phyloP scores from a whole-genome alignment of 2,888 invertebrate genomes.

The Leptopilina myrica region DNA sequence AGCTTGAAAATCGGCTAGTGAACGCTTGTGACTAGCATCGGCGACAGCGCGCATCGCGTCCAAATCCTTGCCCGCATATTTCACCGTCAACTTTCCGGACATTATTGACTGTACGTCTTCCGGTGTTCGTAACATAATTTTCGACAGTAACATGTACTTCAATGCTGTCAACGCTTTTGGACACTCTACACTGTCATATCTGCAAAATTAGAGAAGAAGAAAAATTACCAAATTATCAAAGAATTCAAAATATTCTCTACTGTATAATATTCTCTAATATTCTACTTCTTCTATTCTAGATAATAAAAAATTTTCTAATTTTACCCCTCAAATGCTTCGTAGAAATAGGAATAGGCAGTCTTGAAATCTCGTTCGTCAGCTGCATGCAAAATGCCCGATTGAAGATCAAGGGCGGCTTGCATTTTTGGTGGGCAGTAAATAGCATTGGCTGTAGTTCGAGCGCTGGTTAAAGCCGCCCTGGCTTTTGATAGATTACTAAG shows the following conservation, averaged over 20 bases:
- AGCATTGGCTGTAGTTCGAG: slow-evolving; percentile 99
- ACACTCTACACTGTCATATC: slow-evolving; percentile 91
- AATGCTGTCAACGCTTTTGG: slow-evolving; percentile 95
- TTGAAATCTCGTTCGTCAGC: slow-evolving; percentile 99
- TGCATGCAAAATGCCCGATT: slow-evolving; percentile 98
- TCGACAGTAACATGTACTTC: slow-evolving; percentile 99
- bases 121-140: slow-evolving; percentile 98
- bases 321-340: slow-evolving; percentile 99
- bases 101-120: slow-evolving; percentile 97
- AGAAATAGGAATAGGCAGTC: slow-evolving; percentile 99
- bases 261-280: too few species aligned
- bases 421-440: slow-evolving; percentile 99
- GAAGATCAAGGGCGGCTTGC: slow-evolving; percentile 97
- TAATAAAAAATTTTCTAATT: slow-evolving; percentile 13
- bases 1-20: slow-evolving; percentile 96
- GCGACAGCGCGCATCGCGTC: slow-evolving; percentile 99
- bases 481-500: slow-evolving; percentile 97
- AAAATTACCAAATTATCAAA: too few species aligned
- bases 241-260: background rate
- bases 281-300: too few species aligned
- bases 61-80: slow-evolving; percentile 95
- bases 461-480: slow-evolving; percentile 97
- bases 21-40: slow-evolving; percentile 96
- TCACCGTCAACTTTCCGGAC: slow-evolving; percentile 97
- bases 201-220: slow-evolving; percentile 43